Base-by-base conservation (phyloP, 2,113 vertebrate species). In the Chaetodon auriga region DNA sequence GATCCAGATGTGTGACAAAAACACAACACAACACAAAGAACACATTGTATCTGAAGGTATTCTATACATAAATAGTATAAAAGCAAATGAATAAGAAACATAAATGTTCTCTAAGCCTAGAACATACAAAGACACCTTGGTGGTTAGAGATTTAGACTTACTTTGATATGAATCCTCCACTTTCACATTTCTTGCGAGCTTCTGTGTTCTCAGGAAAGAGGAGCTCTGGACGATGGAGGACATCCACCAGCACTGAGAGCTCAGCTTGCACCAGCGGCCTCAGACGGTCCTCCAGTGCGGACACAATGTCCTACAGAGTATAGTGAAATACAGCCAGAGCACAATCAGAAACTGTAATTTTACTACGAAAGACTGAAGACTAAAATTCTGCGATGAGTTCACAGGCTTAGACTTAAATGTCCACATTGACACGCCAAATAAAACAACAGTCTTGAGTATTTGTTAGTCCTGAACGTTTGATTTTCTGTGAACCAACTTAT, bases 81-180 rank as follows among this genome's bases (percentile, higher is more conserved):
- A 16, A 43, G 13, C 14, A 43, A 57, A 19, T 43, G 2, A 16
- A 19, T 23, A 6, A 43, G 0, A 64, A 38, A 15, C 11, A 8
- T 21, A 23, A 46, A 45, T 9, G 14, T 16, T 30, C 4, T 46
- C n/a, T 30, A 10, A 25, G n/a, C n/a, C 14, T 5, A 16, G 41
- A 25, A 4, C 4, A 5, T 25, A 41, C 35, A 64, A 25, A 48
- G 14, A 66, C 2, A 54, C 6, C 10, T 41, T 19, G 1, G 21
- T n/a, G 16, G 6, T n/a, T 36, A 10, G 8, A 61, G 1, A 15
- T 35, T 18, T 9, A 4, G 6, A 87, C 97, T 94, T 90, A 99
- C 98, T 99, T 99, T 94, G 97, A 99, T 89, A 99, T 99, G 89
- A 99, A 99, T 11, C 98, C 98, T 10, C 98, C 98, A 0, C 98